Percentiles rank a stretch among this genome's conserved stretches.
Conservation (phyloP, 2,113 vertebrate genomes). For the Rousettus leschenaultii region DNA sequence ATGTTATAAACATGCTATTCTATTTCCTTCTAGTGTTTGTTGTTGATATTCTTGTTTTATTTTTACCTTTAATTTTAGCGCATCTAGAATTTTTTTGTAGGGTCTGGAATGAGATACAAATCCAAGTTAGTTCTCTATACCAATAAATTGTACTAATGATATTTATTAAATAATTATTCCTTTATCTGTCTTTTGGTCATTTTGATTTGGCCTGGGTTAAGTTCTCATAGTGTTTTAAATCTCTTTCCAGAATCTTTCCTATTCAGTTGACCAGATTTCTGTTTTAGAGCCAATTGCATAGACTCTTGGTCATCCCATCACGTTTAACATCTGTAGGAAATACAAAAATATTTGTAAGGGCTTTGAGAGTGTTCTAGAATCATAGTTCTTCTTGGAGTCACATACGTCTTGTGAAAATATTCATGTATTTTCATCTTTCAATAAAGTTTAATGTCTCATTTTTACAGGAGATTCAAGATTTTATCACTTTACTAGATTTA, state of each 20-base stretch:
- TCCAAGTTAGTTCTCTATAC: slow-evolving; percentile 12
- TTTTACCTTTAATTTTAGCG: background rate
- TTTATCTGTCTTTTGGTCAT: background rate
- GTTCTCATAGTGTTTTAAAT: slow-evolving; percentile 27
- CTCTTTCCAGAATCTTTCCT: background rate
- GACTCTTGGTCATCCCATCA: background rate
- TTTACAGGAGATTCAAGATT: background rate
- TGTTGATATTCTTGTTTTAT: background rate
- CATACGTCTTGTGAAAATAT: background rate
- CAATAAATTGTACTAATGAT: background rate
- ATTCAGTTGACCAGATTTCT: background rate
- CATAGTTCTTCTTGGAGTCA: background rate
- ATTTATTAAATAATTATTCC: slow-evolving; percentile 3
- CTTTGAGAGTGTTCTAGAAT: background rate
- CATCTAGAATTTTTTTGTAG: background rate
- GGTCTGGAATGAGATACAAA: background rate
- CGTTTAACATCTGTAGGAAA: background rate
- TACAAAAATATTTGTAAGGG: background rate
- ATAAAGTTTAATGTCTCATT: background rate
- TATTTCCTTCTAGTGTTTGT: background rate
- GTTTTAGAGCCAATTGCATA: background rate
- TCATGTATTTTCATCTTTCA: background rate
- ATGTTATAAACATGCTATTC: background rate
- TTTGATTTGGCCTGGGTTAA: background rate
- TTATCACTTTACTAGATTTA: background rate